These are phyloP conservation scores for Zoanthus gigantus DNA, from an alignment of 92 coral and sea anemone species.

Conservation along the genomic window DNA sequence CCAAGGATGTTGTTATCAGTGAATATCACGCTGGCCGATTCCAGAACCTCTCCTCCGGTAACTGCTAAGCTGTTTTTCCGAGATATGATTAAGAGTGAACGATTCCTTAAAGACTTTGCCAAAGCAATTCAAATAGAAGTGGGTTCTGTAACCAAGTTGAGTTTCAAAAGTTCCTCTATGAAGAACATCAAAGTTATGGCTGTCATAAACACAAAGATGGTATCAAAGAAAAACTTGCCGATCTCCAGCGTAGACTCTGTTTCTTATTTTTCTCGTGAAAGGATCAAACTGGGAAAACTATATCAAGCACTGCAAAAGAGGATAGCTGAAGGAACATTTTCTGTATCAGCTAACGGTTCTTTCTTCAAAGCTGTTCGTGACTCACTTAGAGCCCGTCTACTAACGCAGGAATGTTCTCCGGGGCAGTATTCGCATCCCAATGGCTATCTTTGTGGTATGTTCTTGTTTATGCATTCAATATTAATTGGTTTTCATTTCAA, in stretches of 20 bases:
- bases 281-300: background rate
- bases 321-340: background rate
- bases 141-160: background rate
- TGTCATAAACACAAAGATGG: background rate
- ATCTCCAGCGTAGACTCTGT: background rate
- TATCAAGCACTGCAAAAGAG: background rate
- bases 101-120: background rate
- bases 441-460: constrained; percentile 43
- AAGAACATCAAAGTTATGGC: background rate
- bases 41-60: background rate
- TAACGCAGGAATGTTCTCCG: constrained; percentile 26
- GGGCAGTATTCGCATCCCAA: constrained; percentile 23
- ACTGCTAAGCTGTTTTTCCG: background rate
- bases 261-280: constrained; percentile 22
- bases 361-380: constrained; percentile 10
- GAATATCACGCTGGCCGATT: constrained; percentile 46
- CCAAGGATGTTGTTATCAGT: constrained; percentile 61
- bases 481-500: too few species aligned
- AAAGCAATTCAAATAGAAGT: constrained; percentile 2
- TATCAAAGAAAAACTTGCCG: background rate
- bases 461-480: too few species aligned
- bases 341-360: background rate
- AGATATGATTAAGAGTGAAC: background rate
- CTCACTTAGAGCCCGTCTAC: background rate
- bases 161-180: background rate